Percentiles rank a stretch among this genome's conserved stretches.
These are phyloP conservation scores for Lagenorhynchus albirostris DNA, from an alignment of 2,113 vertebrate genomes.

Conservation along the genomic window DNA sequence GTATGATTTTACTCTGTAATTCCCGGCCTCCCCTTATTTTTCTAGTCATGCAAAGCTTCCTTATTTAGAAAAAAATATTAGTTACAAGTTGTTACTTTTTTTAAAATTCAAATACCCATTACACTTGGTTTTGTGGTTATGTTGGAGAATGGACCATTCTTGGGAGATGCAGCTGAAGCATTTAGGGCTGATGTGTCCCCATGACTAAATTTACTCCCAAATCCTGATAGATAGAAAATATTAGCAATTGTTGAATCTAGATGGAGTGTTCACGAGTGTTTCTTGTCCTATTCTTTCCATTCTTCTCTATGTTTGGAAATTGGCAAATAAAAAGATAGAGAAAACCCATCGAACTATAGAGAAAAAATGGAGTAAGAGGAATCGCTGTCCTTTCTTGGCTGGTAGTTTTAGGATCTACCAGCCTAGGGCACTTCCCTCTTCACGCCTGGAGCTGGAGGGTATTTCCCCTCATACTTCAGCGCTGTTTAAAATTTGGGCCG, in stretches of 20 bases:
- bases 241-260: fast-evolving
- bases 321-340: background rate
- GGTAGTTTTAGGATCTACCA: background rate
- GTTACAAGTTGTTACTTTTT: background rate
- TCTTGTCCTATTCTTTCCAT: background rate
- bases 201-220: background rate
- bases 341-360: background rate
- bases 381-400: background rate
- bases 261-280: fast-evolving
- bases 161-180: background rate
- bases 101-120: background rate
- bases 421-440: background rate
- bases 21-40: slow-evolving; percentile 53
- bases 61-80: slow-evolving; percentile 58
- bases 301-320: background rate
- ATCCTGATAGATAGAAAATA: background rate
- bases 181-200: background rate
- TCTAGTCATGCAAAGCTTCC: slow-evolving; percentile 20
- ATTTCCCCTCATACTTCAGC: too few species aligned
- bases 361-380: background rate
- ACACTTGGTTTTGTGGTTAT: background rate
- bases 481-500: background rate
- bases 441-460: too few species aligned
- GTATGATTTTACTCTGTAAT: background rate
- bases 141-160: background rate